Percentiles rank a stretch among this genome's conserved stretches.
Evolutionary conservation across 2,888 invertebrate genomes (phyloP).

Genomic region (Micoletzkya japonica): DNA sequence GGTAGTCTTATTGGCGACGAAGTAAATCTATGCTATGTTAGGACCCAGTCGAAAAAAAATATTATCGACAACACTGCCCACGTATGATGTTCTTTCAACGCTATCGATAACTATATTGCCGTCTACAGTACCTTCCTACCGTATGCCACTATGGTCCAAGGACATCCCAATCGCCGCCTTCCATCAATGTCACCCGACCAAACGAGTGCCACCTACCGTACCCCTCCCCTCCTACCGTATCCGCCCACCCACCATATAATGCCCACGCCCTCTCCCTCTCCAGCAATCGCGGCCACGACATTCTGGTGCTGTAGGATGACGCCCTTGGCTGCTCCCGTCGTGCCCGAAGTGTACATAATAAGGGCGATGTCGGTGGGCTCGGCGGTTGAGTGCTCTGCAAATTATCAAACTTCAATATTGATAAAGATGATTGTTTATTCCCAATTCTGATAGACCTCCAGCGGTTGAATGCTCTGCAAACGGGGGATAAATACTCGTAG

Average conservation of each 20-base stretch:
- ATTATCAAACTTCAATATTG: background rate
- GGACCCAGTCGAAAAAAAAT: too few species aligned
- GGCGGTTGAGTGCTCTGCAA: conserved; percentile 42
- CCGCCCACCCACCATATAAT: conserved; percentile 40
- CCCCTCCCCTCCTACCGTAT: background rate
- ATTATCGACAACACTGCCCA: too few species aligned
- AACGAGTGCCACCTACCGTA: background rate
- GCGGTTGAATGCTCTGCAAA: too few species aligned
- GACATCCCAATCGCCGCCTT: background rate
- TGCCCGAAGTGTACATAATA: conserved; percentile 90
- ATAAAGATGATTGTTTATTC: background rate
- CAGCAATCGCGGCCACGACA: conserved; percentile 65
- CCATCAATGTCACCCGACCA: background rate
- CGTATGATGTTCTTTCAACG: too few species aligned
- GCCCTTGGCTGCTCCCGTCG: conserved; percentile 75
- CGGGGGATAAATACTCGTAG: background rate
- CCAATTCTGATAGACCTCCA: too few species aligned
- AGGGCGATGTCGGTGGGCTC: conserved; percentile 72
- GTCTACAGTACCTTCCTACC: too few species aligned
- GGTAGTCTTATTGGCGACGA: too few species aligned
- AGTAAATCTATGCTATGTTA: too few species aligned
- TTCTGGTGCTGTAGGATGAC: conserved; percentile 66
- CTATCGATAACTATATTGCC: too few species aligned
- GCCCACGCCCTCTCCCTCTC: conserved; percentile 64
- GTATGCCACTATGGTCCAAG: background rate